Percentiles rank a stretch among this genome's conserved stretches.
phyloP scores from a whole-genome alignment of 1,140 invertebrate genomes.

The Drosophila neocordata region DNA sequence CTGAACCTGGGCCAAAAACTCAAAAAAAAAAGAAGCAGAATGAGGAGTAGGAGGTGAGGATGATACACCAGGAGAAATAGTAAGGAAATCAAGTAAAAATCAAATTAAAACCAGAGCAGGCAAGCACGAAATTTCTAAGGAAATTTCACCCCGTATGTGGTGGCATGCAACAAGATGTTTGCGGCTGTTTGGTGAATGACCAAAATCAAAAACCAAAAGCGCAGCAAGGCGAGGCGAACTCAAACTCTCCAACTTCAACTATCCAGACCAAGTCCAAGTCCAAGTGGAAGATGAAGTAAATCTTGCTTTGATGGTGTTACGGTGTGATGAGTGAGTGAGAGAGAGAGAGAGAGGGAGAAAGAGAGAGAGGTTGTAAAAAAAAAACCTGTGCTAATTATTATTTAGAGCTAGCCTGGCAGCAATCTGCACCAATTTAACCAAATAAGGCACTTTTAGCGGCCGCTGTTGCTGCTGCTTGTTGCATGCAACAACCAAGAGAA shows the following conservation, averaged over 20 bases:
- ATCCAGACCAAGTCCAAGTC: not conserved
- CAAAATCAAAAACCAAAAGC: slow-evolving; percentile 64
- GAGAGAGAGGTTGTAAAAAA: slow-evolving; percentile 18
- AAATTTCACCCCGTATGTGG: slow-evolving; percentile 80
- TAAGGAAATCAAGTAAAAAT: slow-evolving; percentile 69
- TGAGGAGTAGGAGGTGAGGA: not conserved
- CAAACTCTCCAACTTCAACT: not conserved
- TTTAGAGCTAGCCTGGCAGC: slow-evolving; percentile 75
- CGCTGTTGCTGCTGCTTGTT: slow-evolving; percentile 24
- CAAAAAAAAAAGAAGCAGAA: slow-evolving; percentile 1
- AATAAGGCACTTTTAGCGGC: slow-evolving; percentile 80
- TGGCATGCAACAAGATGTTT: slow-evolving; percentile 72
- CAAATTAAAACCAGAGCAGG: slow-evolving; percentile 81
- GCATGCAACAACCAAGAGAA: slow-evolving; percentile 74
- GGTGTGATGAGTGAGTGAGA: not conserved
- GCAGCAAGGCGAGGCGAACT: slow-evolving; percentile 47
- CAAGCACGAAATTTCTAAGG: slow-evolving; percentile 81
- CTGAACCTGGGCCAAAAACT: slow-evolving; percentile 70
- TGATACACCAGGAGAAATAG: slow-evolving; percentile 2
- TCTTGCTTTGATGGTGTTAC: slow-evolving; percentile 8
- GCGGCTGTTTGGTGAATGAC: slow-evolving; percentile 70
- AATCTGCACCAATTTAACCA: slow-evolving; percentile 82
- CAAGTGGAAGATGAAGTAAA: slow-evolving; percentile 3
- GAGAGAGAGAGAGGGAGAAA: slow-evolving; percentile 16
- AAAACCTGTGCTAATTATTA: slow-evolving; percentile 82